Evolutionary conservation across 2,888 invertebrate species (phyloP).

Genomic region (Patella depressa): DNA sequence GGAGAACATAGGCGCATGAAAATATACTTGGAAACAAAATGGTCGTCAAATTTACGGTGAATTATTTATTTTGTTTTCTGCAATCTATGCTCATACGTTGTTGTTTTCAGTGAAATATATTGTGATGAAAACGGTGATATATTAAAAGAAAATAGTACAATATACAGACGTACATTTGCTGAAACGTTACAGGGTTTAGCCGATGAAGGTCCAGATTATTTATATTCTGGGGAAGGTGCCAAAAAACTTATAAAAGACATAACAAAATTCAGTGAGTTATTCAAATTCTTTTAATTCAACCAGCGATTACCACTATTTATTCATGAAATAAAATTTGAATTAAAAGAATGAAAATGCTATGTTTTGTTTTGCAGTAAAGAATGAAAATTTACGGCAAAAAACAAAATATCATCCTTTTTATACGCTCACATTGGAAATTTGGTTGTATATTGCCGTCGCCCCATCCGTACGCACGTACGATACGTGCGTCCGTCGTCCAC

Average conservation of each 20-base stretch:
- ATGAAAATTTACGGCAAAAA: background rate
- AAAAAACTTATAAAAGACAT: conserved; percentile 79
- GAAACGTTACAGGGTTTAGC: conserved; percentile 82
- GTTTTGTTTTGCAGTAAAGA: background rate
- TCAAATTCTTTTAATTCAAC: background rate
- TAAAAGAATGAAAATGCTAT: background rate
- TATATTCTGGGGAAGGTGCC: conserved; percentile 84
- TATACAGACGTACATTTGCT: conserved; percentile 76
- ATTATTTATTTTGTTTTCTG: too few species aligned
- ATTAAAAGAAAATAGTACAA: conserved; percentile 48
- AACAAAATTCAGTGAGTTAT: conserved; percentile 34
- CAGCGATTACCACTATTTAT: background rate
- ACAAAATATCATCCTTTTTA: too few species aligned
- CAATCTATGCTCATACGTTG: too few species aligned
- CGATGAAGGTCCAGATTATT: conserved; percentile 78
- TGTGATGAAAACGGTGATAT: conserved; percentile 45
- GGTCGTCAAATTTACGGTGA: too few species aligned
- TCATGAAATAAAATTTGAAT: background rate
- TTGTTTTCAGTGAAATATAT: conserved; percentile 40
- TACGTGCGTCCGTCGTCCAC: too few species aligned
- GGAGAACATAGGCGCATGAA: too few species aligned
- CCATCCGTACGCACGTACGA: too few species aligned
- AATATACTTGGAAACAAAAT: too few species aligned
- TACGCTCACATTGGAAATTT: too few species aligned
- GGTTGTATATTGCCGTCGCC: too few species aligned